Evolutionary conservation across 1,140 invertebrate genomes (phyloP).

Genomic region (Cydia amplana): DNA sequence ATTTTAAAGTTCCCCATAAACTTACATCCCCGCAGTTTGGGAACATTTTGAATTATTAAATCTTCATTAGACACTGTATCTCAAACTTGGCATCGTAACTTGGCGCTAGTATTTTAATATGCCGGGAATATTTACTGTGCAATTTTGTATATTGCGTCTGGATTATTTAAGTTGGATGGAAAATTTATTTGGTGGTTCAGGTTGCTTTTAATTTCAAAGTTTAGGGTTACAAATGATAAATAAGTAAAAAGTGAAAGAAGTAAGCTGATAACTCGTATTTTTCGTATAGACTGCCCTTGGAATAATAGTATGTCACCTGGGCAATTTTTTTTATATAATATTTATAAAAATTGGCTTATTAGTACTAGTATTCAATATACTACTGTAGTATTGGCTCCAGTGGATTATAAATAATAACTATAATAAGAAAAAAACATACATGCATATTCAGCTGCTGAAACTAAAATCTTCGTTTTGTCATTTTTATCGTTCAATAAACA

Average conservation of each 20-base stretch:
- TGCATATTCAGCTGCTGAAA: too few relatives aligned
- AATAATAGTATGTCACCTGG: too few relatives aligned
- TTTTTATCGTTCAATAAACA: too few relatives aligned
- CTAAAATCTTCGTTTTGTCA: too few relatives aligned
- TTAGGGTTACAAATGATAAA: neutral
- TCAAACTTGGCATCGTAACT: conserved; percentile 30
- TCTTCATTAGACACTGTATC: conserved; percentile 44
- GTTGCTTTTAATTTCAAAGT: neutral
- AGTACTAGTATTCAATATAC: too few relatives aligned
- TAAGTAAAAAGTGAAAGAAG: neutral
- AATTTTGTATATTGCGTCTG: conserved; percentile 24
- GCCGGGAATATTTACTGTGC: conserved; percentile 23
- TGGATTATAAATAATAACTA: too few relatives aligned
- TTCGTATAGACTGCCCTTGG: too few relatives aligned
- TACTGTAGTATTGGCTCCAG: too few relatives aligned
- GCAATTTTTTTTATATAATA: too few relatives aligned
- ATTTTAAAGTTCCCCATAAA: conserved; percentile 22
- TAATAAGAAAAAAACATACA: too few relatives aligned
- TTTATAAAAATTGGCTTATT: too few relatives aligned
- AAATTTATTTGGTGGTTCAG: neutral
- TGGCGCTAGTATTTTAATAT: conserved; percentile 22
- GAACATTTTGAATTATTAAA: conserved; percentile 52
- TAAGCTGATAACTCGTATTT: too few relatives aligned
- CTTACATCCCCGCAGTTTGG: conserved; percentile 27
- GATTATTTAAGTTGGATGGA: conserved; percentile 1